These are phyloP conservation scores for Anthopleura sola DNA, from an alignment of 64 coral and sea anemone species.

Conservation along the genomic window DNA sequence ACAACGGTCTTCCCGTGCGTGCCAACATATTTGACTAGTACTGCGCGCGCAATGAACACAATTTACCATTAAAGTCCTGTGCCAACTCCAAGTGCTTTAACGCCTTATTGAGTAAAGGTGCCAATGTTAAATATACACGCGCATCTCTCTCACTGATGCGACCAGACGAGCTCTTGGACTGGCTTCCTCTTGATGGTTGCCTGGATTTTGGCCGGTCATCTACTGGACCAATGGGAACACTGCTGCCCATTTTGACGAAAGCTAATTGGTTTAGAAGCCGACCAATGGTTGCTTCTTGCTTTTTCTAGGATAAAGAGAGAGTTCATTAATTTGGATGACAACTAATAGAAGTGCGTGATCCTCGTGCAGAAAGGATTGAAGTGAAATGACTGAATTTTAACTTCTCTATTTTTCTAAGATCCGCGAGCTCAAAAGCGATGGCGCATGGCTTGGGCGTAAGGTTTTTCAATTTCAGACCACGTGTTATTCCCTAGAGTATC, in stretches of 20 bases:
- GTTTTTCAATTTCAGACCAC: too few species aligned
- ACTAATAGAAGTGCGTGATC: too few species aligned
- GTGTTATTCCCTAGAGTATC: too few species aligned
- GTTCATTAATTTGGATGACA: neutral
- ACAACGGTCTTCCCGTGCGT: too few species aligned
- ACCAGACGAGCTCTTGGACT: conserved; percentile 1
- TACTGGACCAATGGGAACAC: conserved; percentile 21
- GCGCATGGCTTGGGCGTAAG: too few species aligned
- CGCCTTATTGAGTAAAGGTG: conserved; percentile 46
- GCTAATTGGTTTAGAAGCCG: conserved; percentile 54
- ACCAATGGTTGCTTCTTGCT: conserved; percentile 67
- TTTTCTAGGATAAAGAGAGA: conserved; percentile 19
- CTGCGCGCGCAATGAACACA: neutral
- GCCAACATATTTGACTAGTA: too few species aligned
- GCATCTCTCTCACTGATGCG: neutral
- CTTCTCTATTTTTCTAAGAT: too few species aligned
- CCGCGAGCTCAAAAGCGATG: too few species aligned
- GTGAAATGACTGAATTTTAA: too few species aligned
- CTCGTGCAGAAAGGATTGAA: too few species aligned
- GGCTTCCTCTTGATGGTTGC: conserved; percentile 8
- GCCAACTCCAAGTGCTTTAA: conserved; percentile 65
- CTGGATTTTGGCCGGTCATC: conserved; percentile 43
- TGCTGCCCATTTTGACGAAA: conserved; percentile 13
- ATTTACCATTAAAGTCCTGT: conserved; percentile 48
- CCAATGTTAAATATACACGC: conserved; percentile 10